Percentiles rank a stretch among this genome's conserved stretches.
Conservation (phyloP, 2,113 vertebrate genomes). For the Pitta sordida region DNA sequence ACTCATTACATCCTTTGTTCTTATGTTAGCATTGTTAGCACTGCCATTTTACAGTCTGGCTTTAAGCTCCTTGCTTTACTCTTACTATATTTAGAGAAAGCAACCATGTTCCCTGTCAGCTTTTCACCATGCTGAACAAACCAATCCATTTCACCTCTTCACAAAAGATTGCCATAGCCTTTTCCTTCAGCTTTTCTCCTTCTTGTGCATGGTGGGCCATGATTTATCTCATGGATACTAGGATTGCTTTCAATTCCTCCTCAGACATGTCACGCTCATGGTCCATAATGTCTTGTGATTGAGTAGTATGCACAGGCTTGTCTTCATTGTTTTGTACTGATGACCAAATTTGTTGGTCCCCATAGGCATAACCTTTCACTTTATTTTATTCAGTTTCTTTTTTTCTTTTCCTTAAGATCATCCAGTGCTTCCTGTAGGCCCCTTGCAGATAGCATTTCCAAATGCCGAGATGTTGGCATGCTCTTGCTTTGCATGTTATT, state of each 20-base stretch:
- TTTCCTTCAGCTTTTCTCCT: background rate
- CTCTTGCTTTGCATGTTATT: background rate
- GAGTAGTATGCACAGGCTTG: background rate
- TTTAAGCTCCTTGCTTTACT: background rate
- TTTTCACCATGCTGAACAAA: background rate
- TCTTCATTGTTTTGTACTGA: background rate
- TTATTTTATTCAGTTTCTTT: background rate
- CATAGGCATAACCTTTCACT: background rate
- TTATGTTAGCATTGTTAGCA: background rate
- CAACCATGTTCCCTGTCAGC: background rate
- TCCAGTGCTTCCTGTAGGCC: background rate
- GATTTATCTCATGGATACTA: background rate
- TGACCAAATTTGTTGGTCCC: constrained; percentile 8
- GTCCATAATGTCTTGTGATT: background rate
- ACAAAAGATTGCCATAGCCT: background rate
- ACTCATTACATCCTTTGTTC: background rate
- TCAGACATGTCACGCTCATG: background rate
- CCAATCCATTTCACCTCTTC: background rate
- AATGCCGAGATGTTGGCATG: background rate
- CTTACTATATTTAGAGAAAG: background rate
- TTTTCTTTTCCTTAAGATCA: background rate
- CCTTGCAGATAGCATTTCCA: background rate
- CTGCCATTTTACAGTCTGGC: background rate
- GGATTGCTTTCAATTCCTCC: background rate
- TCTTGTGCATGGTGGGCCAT: background rate